Percentiles rank a stretch among this genome's conserved stretches.
Conservation (phyloP, 2,797 vertebrate genomes). For the Sebastes taczanowskii region DNA sequence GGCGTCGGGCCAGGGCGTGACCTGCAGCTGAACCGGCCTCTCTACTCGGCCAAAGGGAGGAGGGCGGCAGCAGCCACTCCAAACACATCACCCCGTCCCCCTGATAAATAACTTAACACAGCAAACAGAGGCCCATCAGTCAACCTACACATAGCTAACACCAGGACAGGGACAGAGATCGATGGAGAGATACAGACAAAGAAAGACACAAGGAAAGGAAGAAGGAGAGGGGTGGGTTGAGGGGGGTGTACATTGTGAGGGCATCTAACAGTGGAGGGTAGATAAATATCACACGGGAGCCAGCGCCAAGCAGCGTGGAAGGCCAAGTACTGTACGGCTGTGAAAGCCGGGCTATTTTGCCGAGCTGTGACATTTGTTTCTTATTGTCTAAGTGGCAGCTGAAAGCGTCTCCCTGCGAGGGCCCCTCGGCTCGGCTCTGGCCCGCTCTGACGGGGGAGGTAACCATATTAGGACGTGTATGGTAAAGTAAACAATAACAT, state of each 20-base stretch:
- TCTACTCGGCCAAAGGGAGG: slow-evolving; percentile 51
- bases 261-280: slow-evolving; percentile 60
- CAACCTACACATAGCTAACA: slow-evolving; percentile 71
- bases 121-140: slow-evolving; percentile 76
- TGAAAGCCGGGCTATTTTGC: slow-evolving; percentile 83
- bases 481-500: slow-evolving; percentile 99
- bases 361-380: slow-evolving; percentile 92
- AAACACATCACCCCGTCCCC: slow-evolving; percentile 53
- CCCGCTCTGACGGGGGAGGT: slow-evolving; percentile 89
- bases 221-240: slow-evolving; percentile 31
- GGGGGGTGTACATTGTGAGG: slow-evolving; percentile 45
- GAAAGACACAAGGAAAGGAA: slow-evolving; percentile 49
- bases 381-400: slow-evolving; percentile 93
- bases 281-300: slow-evolving; percentile 75
- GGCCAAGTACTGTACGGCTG: slow-evolving; percentile 79
- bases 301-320: slow-evolving; percentile 62
- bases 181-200: slow-evolving; percentile 69
- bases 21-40: slow-evolving; percentile 73
- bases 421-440: slow-evolving; percentile 83
- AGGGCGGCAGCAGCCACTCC: slow-evolving; percentile 43
- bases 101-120: slow-evolving; percentile 78
- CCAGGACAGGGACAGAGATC: slow-evolving; percentile 65
- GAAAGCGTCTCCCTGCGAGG: slow-evolving; percentile 86
- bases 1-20: slow-evolving; percentile 44
- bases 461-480: slow-evolving; percentile 98